Evolutionary conservation across 2,888 invertebrate genomes (phyloP).

Genomic region (Pheosia tremula): DNA sequence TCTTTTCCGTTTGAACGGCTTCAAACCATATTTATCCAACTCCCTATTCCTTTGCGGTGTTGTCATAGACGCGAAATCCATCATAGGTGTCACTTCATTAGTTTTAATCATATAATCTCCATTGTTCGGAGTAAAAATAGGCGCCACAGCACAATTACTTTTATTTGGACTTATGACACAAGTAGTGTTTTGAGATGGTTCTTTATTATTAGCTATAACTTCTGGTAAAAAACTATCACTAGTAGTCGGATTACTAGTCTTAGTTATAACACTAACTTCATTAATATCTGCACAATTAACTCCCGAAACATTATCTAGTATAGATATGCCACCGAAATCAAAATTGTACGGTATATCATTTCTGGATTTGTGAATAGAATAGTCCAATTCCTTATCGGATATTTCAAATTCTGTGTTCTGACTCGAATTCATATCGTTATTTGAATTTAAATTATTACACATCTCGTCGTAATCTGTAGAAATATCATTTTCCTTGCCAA

Average conservation of each 20-base stretch:
- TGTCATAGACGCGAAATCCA: conserved; percentile 83
- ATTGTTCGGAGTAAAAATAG: conserved; percentile 65
- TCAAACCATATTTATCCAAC: conserved; percentile 87
- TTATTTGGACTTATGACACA: background rate
- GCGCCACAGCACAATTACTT: conserved; percentile 22
- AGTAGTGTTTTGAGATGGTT: background rate
- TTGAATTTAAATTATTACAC: conserved; percentile 24
- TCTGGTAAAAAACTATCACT: conserved; percentile 28
- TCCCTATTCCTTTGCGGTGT: conserved; percentile 84
- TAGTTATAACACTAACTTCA: conserved; percentile 17
- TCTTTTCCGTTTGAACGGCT: conserved; percentile 86
- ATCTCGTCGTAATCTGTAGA: conserved; percentile 75
- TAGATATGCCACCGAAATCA: conserved; percentile 54
- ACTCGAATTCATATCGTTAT: conserved; percentile 42
- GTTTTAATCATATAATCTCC: conserved; percentile 80
- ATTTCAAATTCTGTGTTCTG: conserved; percentile 64
- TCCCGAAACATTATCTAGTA: conserved; percentile 44
- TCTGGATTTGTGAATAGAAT: conserved; percentile 78
- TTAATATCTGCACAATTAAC: conserved; percentile 3
- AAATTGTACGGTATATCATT: conserved; percentile 45
- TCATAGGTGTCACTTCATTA: conserved; percentile 83
- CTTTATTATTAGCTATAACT: conserved; percentile 20
- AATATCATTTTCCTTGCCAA: conserved; percentile 58
- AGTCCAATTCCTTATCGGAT: conserved; percentile 86
- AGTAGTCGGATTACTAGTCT: conserved; percentile 7